Evolutionary conservation across 2,797 vertebrate genomes (phyloP), one percentile per base, ranked within the genome.

Genomic region (Petrocephalus schoutedeni): DNA sequence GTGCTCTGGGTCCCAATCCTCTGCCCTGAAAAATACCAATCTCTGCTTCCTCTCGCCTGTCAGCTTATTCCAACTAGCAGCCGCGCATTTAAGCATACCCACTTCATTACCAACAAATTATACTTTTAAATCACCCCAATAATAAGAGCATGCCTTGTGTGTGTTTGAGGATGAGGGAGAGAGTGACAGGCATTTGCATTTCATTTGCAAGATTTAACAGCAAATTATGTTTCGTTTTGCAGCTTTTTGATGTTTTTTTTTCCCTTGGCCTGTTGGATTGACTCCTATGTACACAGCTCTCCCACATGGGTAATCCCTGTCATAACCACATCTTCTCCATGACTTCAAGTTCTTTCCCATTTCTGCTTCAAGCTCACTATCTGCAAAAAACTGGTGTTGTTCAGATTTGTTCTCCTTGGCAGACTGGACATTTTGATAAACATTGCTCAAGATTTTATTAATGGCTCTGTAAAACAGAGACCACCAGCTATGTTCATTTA

Each of bases 71-170:
- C 77, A 84, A 89, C 53, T 89, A 86, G 82, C 89, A 89, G 89
- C 58, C 74, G 87, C 87, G 88, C 92, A 92, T 90, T 88, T 91
- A 92, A 91, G 88, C 89, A 80, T 90, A 77, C 85, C 23, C 77
- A 91, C 90, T 91, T 90, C 89, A 90, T 91, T 90, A 90, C 83
- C 88, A 91, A 90, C 87, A 89, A 91, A 92, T 92, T 92, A 91
- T 85, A 92, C 91, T 92, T 92, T 92, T 91, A 92, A 92, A 91
- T 92, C 87, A 92, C 90, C 89, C 88, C 89, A 87, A 87, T 89
- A 87, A 87, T 87, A 89, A 87, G 91, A 91, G 91, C 89, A 91
- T 88, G 85, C 59, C 59, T 58, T 84, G 80, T 84, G n/a, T 89
- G 51, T 89, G 82, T 89, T 84, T 82, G 21, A 88, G 71, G 36